Base-by-base conservation (phyloP, 1,140 invertebrate species). In the Drosophila guanche region DNA sequence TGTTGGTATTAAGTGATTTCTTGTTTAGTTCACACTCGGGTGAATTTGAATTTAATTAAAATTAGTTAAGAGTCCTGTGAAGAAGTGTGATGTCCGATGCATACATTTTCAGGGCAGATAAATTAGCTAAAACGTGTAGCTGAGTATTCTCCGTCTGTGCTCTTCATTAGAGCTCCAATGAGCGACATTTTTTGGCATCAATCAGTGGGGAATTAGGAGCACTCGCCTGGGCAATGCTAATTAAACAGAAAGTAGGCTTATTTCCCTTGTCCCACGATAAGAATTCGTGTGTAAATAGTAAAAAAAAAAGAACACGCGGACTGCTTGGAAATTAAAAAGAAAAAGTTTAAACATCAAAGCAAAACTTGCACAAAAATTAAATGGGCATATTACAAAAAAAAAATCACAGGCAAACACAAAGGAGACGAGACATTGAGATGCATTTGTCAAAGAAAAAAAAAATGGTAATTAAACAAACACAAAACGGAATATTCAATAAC, bases 401-500 rank as follows among this genome's bases (percentile, higher is more conserved):
- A 83, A 73, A 68, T 54, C 50, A 40, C 37, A 50, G 47, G 43
- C 29, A 65, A 78, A 77, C 73, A 69, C 59, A 54, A 73, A 77
- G 57, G 25, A 62, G 50, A 37, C 46, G 33, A 62, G 57, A 81
- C 57, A 57, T 60, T 57, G 40, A 58, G 61, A 72, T 76, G 61
- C 67, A 76, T 72, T 88, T 83, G 70, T 76, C 83, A 83, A 83
- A 58, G 83, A 22, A 47, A 86, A 86, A 86, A 88, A 83, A 37
- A 78, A 83, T 88, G 66, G 76, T 88, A 88, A 88, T 88, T 88
- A 88, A 88, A 79, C 83, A 83, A 88, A 88, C 75, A 86, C 83
- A 88, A 88, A 88, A 88, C 75, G 61, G 83, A 88, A 86, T 86
- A 71, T 88, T 88, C 81, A 86, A 86, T 86, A 86, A 88, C 58